A percentile compares a stretch with the other conserved stretches of the same genome.
Evolutionary conservation across 2,888 invertebrate genomes (phyloP).

Genomic region (Diadegma fenestrale): DNA sequence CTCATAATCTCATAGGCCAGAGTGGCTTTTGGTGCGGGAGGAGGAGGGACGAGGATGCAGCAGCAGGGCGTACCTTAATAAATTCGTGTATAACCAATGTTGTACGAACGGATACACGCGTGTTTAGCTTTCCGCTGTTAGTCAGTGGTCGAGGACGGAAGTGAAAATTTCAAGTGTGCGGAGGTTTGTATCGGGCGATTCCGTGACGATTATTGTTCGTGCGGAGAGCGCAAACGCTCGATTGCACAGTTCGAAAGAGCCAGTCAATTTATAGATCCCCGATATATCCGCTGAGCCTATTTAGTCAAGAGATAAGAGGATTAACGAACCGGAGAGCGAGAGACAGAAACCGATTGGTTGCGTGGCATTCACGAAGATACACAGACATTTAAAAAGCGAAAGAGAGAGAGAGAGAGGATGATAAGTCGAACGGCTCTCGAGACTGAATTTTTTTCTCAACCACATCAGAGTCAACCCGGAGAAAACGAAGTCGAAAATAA

Average conservation of each 20-base stretch:
- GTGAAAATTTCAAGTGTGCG: conserved; percentile 30
- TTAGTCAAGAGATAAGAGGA: conserved; percentile 72
- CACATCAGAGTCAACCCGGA: neutral
- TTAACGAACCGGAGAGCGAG: conserved; percentile 62
- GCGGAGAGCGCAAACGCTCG: conserved; percentile 26
- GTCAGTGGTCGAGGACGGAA: conserved; percentile 4
- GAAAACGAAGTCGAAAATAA: no score
- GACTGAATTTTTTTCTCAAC: conserved; percentile 39
- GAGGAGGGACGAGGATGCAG: neutral
- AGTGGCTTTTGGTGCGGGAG: neutral
- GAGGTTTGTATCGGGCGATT: conserved; percentile 17
- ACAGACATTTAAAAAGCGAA: conserved; percentile 1
- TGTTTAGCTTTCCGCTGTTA: conserved; percentile 14
- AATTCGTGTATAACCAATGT: conserved; percentile 37
- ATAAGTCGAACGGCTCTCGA: conserved; percentile 19
- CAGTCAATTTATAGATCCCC: conserved; percentile 70
- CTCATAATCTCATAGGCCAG: conserved; percentile 12
- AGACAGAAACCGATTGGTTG: conserved; percentile 54
- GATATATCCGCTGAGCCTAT: conserved; percentile 69
- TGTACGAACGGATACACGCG: conserved; percentile 24
- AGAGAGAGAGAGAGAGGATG: conserved; percentile 13
- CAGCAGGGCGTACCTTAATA: conserved; percentile 6
- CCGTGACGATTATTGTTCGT: conserved; percentile 63
- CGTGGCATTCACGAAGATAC: conserved; percentile 8
- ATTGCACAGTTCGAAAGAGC: conserved; percentile 58